Evolutionary conservation across 2,888 invertebrate genomes (phyloP).

Genomic region (Tachina lurida): DNA sequence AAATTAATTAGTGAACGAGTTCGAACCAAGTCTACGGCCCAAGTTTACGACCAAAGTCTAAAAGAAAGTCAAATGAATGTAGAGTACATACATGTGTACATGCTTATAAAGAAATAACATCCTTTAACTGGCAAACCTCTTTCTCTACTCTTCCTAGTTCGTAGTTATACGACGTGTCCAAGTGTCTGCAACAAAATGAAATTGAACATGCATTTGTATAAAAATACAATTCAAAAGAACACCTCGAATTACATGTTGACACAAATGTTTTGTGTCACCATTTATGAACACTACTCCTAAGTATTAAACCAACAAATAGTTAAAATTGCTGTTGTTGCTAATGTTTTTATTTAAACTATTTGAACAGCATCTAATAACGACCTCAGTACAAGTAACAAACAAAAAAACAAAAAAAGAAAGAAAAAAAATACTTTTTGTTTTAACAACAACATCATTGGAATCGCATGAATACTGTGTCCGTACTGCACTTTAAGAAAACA

Average conservation of each 20-base stretch:
- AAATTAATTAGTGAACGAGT: too few relatives aligned
- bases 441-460: conserved; percentile 55
- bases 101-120: not conserved
- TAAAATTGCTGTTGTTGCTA: conserved; percentile 41
- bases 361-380: conserved; percentile 59
- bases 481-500: conserved; percentile 27
- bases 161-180: not conserved
- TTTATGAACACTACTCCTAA: conserved; percentile 71
- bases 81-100: too few relatives aligned
- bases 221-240: conserved; percentile 67
- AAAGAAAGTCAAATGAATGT: not conserved
- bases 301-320: conserved; percentile 64
- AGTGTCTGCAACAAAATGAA: conserved; percentile 41
- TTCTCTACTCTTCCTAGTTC: not conserved
- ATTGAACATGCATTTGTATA: conserved; percentile 60
- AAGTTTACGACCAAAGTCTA: too few relatives aligned
- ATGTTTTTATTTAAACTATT: conserved; percentile 47
- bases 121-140: not conserved
- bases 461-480: conserved; percentile 29
- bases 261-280: conserved; percentile 73
- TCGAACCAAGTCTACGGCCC: too few relatives aligned
- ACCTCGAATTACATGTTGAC: conserved; percentile 73
- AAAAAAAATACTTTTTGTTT: conserved; percentile 18
- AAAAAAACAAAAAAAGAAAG: not conserved
- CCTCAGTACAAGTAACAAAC: conserved; percentile 28